phyloP scores from a whole-genome alignment of 1,140 invertebrate genomes.

The Hypsibius dujardini region DNA sequence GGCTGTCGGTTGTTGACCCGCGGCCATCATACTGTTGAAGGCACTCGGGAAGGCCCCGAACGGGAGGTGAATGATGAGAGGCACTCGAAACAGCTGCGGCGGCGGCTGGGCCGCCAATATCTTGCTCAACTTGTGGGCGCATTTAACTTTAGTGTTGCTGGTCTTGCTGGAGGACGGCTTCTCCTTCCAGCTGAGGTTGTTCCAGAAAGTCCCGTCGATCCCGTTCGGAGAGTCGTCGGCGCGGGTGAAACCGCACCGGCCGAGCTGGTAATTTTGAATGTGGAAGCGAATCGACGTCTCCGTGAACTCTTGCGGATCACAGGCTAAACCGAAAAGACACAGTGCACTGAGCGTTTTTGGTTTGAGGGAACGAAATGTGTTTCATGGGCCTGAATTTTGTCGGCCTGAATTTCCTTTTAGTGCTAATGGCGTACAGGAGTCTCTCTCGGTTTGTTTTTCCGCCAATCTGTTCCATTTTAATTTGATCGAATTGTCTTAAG shows the following conservation, averaged over 20 bases:
- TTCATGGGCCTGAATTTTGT: too few species aligned
- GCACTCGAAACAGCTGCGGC: not conserved
- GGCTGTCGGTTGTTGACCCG: too few species aligned
- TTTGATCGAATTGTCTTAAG: too few species aligned
- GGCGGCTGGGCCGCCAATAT: not conserved
- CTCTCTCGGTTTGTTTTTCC: too few species aligned
- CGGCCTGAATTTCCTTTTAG: too few species aligned
- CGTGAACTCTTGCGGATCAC: conserved; percentile 15
- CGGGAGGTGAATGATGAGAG: not conserved
- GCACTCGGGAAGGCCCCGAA: conserved; percentile 12
- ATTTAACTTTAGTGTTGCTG: conserved; percentile 1
- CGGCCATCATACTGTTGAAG: too few species aligned
- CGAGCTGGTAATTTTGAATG: conserved; percentile 12
- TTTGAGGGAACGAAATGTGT: not conserved
- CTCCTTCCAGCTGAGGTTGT: conserved; percentile 8
- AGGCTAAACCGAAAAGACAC: not conserved
- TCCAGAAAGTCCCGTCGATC: conserved; percentile 13
- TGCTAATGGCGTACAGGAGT: too few species aligned
- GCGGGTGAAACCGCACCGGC: not conserved
- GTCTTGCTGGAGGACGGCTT: conserved; percentile 8
- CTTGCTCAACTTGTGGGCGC: conserved; percentile 2
- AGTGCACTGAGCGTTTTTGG: not conserved
- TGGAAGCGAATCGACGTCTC: not conserved
- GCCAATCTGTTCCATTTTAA: too few species aligned
- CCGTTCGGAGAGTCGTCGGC: not conserved